Percentiles rank a stretch among this genome's conserved stretches.
Evolutionary conservation across 2,888 invertebrate genomes (phyloP).

Genomic region (Ectemnius cavifrons): DNA sequence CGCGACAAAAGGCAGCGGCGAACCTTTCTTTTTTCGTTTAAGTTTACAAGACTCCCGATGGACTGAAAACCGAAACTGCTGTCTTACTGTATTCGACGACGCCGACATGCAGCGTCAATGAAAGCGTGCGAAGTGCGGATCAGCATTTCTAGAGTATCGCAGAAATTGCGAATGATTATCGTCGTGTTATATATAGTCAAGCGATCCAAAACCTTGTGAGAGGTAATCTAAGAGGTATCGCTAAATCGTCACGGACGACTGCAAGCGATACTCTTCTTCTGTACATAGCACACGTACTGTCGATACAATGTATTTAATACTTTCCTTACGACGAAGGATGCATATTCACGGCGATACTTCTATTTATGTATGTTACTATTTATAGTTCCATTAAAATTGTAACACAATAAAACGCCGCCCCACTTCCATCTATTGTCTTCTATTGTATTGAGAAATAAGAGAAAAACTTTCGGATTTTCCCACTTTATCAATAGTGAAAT

Average conservation of each 20-base stretch:
- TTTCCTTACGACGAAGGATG: conserved; percentile 43
- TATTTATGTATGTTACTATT: conserved; percentile 68
- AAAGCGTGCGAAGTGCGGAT: too few species aligned
- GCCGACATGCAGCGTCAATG: too few species aligned
- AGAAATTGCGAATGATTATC: too few species aligned
- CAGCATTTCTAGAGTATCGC: too few species aligned
- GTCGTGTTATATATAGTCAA: too few species aligned
- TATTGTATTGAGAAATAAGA: too few species aligned
- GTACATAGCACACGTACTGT: conserved; percentile 65
- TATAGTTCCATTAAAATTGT: conserved; percentile 66
- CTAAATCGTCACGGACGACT: too few species aligned
- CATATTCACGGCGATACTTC: conserved; percentile 58
- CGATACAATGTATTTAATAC: conserved; percentile 68
- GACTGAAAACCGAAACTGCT: not conserved
- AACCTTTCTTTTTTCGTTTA: too few species aligned
- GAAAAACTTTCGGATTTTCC: not conserved
- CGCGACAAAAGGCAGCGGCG: too few species aligned
- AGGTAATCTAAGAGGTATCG: not conserved
- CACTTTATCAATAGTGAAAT: conserved; percentile 2
- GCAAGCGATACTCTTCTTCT: conserved; percentile 36
- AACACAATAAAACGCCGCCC: conserved; percentile 2
- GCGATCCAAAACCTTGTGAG: too few species aligned
- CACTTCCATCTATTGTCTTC: too few species aligned
- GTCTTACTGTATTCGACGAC: too few species aligned
- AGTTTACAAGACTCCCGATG: conserved; percentile 1